Evolutionary conservation across 2,797 vertebrate genomes (phyloP), one percentile per base, ranked within the genome.

Genomic region (Falco columbarius): DNA sequence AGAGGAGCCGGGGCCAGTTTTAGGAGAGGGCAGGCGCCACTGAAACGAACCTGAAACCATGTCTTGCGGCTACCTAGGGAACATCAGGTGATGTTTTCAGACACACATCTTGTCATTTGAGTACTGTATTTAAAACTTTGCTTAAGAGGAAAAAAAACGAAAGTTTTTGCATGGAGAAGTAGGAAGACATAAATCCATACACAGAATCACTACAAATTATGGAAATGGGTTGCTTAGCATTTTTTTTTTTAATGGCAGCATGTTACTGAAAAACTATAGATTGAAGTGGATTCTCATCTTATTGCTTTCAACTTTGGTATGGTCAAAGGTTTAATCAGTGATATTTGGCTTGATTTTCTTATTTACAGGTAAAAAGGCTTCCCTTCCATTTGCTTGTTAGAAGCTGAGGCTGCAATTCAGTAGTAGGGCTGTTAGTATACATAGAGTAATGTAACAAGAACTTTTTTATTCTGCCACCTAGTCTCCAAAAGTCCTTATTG

Each of bases 101-200:
- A 82, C 44, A 72, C 1, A 0, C 0, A 3, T 34, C 62, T 65
- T 27, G 42, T 11, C 34, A 30, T 90, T 65, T 66, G 26, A 68
- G 32, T 55, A 12, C 49, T 73, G 34, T 24, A 34, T 76, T 89
- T 91, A 42, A 46, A 38, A 34, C 34, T 65, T 66, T 22, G 49
- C 30, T 38, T 47, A 58, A 47, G 51, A 34, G 2, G 3, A 6
- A 2, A 18, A 14, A 56, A 75, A 56, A 0, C 1, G 6, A 16
- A 42, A 34, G 2, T 2, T 59, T 89, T 67, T 36, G 20, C 38
- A 46, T 55, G 71, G 38, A 68, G 30, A 66, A 86, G 54, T 24
- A 77, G 26, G 49, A 81, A 83, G 47, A 77, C 34, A 72, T 38
- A 47, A 71, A 55, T 32, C 77, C 26, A 4, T 19, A 19, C 11